Conservation (phyloP, 2,888 invertebrate species). For the Drosophila nigricruria region DNA sequence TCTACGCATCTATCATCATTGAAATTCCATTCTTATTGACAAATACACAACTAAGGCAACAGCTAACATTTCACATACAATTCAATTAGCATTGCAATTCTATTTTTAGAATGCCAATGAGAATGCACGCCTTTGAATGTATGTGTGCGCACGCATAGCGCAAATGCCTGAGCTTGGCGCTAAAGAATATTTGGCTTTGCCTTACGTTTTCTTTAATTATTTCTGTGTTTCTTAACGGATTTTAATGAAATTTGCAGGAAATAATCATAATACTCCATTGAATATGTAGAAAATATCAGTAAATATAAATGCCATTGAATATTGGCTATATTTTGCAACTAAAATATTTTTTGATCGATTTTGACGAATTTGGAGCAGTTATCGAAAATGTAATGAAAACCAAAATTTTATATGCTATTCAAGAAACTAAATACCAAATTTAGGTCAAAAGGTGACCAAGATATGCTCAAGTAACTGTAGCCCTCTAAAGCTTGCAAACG, state of each 20-base stretch:
- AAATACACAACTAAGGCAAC: not conserved
- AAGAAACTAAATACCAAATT: not conserved
- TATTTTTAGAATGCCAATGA: not conserved
- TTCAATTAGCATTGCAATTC: not conserved
- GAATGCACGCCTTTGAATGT: not conserved
- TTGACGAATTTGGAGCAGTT: not conserved
- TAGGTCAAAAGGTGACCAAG: too few relatives aligned
- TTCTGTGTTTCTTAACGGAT: not conserved
- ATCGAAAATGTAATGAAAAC: not conserved
- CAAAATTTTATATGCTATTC: not conserved
- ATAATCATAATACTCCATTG: not conserved
- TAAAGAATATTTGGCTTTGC: not conserved
- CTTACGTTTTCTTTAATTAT: not conserved
- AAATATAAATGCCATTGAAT: not conserved
- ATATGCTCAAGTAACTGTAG: not conserved
- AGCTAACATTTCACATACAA: not conserved
- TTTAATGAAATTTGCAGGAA: not conserved
- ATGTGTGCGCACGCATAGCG: not conserved
- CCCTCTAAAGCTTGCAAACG: not conserved
- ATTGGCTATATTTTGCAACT: not conserved
- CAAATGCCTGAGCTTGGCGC: not conserved
- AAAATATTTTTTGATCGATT: not conserved
- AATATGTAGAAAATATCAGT: not conserved
- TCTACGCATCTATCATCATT: not conserved
- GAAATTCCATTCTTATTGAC: not conserved